These are phyloP conservation scores for Phaedon cochleariae DNA, from an alignment of 2,888 invertebrate genomes.

Conservation along the genomic window DNA sequence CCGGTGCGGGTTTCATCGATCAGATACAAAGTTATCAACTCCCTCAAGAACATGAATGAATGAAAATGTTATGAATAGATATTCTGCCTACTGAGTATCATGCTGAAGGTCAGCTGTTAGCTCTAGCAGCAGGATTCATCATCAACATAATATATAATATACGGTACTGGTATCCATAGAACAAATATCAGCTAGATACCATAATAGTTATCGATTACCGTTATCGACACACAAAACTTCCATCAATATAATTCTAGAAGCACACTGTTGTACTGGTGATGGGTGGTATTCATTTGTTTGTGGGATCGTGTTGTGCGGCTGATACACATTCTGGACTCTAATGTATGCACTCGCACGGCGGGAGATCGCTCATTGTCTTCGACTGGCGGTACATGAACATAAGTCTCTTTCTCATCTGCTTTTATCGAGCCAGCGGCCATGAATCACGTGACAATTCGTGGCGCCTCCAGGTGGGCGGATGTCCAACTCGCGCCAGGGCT, in stretches of 20 bases:
- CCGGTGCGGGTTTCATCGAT: too few species aligned
- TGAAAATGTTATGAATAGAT: too few species aligned
- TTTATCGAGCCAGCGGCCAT: slow-evolving; percentile 29
- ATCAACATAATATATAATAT: too few species aligned
- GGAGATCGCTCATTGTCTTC: slow-evolving; percentile 44
- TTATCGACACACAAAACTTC: too few species aligned
- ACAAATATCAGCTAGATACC: too few species aligned
- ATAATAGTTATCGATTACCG: too few species aligned
- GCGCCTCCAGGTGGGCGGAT: slow-evolving; percentile 7
- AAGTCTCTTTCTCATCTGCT: slow-evolving; percentile 20
- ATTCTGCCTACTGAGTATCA: too few species aligned
- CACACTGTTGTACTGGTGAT: slow-evolving; percentile 8
- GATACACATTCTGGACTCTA: slow-evolving; percentile 30
- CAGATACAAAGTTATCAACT: too few species aligned
- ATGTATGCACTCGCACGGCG: slow-evolving; percentile 41
- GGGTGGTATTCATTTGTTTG: slow-evolving; percentile 35
- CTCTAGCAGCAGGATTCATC: too few species aligned
- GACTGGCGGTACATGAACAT: slow-evolving; percentile 12
- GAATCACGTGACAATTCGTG: slow-evolving; percentile 19
- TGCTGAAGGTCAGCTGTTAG: too few species aligned
- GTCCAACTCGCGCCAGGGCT: neutral
- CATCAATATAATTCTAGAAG: neutral
- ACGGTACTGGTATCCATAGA: too few species aligned
- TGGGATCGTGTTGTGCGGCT: slow-evolving; percentile 22
- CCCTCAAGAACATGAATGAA: too few species aligned